Percentiles rank a stretch among this genome's conserved stretches.
Conservation (phyloP, 2,888 invertebrate species). For the Tortrix viridana region DNA sequence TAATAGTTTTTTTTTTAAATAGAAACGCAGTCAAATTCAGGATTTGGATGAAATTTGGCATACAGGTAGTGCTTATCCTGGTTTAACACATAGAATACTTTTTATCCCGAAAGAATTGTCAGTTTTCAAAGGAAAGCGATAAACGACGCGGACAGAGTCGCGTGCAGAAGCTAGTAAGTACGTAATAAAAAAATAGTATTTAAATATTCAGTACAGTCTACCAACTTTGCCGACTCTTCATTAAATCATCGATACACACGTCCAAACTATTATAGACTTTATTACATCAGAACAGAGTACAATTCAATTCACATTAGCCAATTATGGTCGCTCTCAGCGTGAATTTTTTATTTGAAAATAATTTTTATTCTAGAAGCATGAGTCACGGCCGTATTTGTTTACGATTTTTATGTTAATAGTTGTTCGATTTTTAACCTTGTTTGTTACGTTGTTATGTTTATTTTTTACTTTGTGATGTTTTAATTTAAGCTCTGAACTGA, state of each 20-base stretch:
- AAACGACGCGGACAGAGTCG: too few relatives aligned
- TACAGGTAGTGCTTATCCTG: too few relatives aligned
- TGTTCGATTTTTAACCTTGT: background rate
- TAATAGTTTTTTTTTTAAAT: too few relatives aligned
- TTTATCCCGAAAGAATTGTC: too few relatives aligned
- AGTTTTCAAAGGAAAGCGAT: too few relatives aligned
- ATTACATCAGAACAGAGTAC: background rate
- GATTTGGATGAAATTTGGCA: too few relatives aligned
- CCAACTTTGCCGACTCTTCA: constrained; percentile 10
- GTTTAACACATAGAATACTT: too few relatives aligned
- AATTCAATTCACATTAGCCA: background rate
- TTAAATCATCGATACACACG: constrained; percentile 20
- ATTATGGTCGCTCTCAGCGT: constrained; percentile 19
- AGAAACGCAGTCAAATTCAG: too few relatives aligned
- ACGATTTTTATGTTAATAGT: background rate
- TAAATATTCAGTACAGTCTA: constrained; percentile 4
- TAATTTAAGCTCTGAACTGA: too few relatives aligned
- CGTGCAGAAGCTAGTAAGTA: too few relatives aligned
- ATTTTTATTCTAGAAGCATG: constrained; percentile 12
- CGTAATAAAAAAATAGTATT: constrained; percentile 8
- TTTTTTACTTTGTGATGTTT: too few relatives aligned
- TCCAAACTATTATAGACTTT: constrained; percentile 1
- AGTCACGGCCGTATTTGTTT: constrained; percentile 18
- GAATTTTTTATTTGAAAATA: constrained; percentile 38
- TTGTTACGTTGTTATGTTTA: background rate